Evolutionary conservation across 2,797 vertebrate species (phyloP).

Genomic region (Eurystomus glaucurus): DNA sequence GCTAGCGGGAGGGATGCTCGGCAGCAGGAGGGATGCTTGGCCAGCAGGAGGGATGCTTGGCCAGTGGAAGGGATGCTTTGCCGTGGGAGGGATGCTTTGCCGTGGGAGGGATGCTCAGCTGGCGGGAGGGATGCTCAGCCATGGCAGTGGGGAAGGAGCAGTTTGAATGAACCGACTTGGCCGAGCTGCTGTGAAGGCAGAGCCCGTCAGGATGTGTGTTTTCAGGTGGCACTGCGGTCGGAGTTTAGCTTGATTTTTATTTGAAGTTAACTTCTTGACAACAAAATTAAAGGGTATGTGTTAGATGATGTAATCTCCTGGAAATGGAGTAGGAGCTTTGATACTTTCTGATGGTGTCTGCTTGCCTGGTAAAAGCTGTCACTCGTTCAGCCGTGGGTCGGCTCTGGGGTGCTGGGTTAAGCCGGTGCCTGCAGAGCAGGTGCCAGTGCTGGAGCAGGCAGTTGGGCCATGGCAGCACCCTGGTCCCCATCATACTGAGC

Average conservation of each 20-base stretch:
- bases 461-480: fast-evolving
- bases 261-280: not conserved
- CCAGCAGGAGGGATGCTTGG: not conserved
- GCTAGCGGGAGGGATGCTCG: not conserved
- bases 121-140: not conserved
- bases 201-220: not conserved
- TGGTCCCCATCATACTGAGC: fast-evolving
- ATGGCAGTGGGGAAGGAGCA: not conserved
- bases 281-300: not conserved
- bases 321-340: not conserved
- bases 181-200: not conserved
- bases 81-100: no score
- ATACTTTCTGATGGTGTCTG: not conserved
- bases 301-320: not conserved
- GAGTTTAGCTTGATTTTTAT: not conserved
- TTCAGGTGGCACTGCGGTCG: not conserved
- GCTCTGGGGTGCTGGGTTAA: not conserved
- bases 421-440: not conserved
- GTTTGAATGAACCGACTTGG: not conserved
- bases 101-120: not conserved
- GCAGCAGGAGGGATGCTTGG: not conserved
- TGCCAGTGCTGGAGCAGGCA: not conserved
- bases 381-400: fast-evolving
- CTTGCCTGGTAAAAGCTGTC: not conserved
- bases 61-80: not conserved